Evolutionary conservation across 2,113 vertebrate species (phyloP), one percentile per base, ranked within the genome.

Genomic region (Daphoenositta chrysoptera): DNA sequence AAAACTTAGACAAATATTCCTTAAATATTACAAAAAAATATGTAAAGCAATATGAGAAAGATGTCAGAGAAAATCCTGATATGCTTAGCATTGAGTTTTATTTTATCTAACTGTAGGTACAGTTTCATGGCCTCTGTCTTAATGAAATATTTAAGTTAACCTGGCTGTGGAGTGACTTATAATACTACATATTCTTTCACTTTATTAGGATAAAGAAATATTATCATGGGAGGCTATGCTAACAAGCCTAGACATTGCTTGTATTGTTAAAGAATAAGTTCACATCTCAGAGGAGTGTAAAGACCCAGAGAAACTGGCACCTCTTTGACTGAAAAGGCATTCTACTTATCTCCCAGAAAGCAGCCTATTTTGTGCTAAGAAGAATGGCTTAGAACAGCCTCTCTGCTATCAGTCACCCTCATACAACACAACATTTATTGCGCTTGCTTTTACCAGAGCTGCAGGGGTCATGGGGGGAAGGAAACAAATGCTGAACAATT

Each of bases 81-180:
- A 72, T 23, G 14, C 42, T 81, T 76, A 84, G 68, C 77, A 80
- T 4, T n/a, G 77, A 80, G 50, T 92, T 96, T 94, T 89, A 48
- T 73, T 96, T 85, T 83, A 87, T 80, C 84, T 73, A 87, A 87
- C 61, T 72, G 60, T 65, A 89, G 70, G 37, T 92, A 45, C 64
- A 87, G 70, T 65, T 89, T 94, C 93, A 95, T 83, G 72, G 83
- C 63, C 73, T 37, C 94, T 70, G 57, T 72, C 86, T 80, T 94
- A 94, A 93, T 90, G 81, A 97, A 95, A 97, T 90, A 97, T 94
- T 96, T 84, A 95, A 90, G 75, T 83, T 87, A 90, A 93, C 80
- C 76, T 92, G 86, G 65, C 91, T 97, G 83, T 71, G 72, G 70
- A 90, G 69, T 92, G 82, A 88, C 68, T 96, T 94, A 89, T 80